These are phyloP conservation scores for Sebastes elongatus DNA, from an alignment of 2,797 vertebrate genomes.

Conservation along the genomic window DNA sequence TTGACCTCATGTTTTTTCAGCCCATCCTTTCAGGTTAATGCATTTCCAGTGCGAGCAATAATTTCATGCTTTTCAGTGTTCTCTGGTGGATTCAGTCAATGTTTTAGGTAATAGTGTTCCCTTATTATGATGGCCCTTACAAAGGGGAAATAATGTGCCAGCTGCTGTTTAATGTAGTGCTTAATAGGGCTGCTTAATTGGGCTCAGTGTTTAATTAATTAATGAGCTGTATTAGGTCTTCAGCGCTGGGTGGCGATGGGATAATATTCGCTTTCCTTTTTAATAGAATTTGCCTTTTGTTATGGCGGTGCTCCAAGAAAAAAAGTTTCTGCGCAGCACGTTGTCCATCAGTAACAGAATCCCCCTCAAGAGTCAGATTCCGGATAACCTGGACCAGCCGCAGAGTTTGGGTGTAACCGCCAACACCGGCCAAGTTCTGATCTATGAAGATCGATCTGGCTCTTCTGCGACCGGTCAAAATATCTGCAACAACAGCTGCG, in stretches of 20 bases:
- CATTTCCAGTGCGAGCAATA: conserved; percentile 43
- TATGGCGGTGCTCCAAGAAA: neutral
- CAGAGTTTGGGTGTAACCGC: conserved; percentile 46
- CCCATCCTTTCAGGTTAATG: conserved; percentile 68
- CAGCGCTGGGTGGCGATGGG: conserved; percentile 58
- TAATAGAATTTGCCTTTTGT: conserved; percentile 31
- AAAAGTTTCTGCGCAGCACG: neutral
- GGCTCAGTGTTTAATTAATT: conserved; percentile 84
- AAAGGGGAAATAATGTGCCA: conserved; percentile 78
- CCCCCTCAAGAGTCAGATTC: conserved; percentile 12
- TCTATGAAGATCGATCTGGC: conserved; percentile 34
- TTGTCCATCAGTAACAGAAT: conserved; percentile 16
- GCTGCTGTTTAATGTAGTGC: conserved; percentile 84
- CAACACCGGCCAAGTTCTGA: conserved; percentile 23
- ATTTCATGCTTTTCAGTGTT: conserved; percentile 59
- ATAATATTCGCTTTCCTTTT: conserved; percentile 57
- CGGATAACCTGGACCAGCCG: conserved; percentile 38
- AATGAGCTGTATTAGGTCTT: conserved; percentile 78
- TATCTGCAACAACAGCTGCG: conserved; percentile 38
- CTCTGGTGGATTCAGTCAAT: conserved; percentile 62
- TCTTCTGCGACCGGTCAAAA: conserved; percentile 8
- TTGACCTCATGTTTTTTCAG: conserved; percentile 58
- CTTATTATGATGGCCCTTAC: conserved; percentile 78
- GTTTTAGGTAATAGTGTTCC: conserved; percentile 77
- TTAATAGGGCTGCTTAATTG: conserved; percentile 85